Evolutionary conservation across 1,140 invertebrate genomes (phyloP).

Genomic region (Pseudomyrmex flavicornis): DNA sequence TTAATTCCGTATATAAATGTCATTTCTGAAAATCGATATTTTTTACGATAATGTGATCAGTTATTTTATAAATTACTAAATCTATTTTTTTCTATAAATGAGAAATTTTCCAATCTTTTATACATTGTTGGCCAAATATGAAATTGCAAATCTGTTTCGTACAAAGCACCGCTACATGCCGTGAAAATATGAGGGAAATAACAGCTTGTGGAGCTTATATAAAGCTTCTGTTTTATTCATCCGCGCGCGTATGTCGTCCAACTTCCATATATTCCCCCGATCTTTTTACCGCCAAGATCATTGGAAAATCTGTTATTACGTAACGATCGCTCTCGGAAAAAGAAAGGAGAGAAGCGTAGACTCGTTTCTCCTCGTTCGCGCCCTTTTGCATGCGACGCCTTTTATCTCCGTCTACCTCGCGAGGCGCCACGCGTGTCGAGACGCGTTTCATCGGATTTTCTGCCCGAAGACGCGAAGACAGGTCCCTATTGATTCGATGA

Average conservation of each 20-base stretch:
- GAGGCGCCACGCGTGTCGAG: slow-evolving; percentile 79
- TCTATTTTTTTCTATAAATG: background rate
- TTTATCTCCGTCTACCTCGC: slow-evolving; percentile 66
- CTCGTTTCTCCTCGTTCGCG: slow-evolving; percentile 16
- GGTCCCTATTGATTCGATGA: slow-evolving; percentile 76
- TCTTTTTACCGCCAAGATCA: slow-evolving; percentile 45
- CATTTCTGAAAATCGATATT: background rate
- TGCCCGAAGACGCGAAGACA: slow-evolving; percentile 79
- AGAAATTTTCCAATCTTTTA: background rate
- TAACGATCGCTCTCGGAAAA: slow-evolving; percentile 27
- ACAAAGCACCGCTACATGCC: background rate
- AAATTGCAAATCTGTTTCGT: background rate
- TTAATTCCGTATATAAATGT: too few species aligned
- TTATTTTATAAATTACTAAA: background rate
- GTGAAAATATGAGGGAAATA: slow-evolving; percentile 24
- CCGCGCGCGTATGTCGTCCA: slow-evolving; percentile 13
- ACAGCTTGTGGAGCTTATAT: slow-evolving; percentile 19
- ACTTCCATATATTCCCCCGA: slow-evolving; percentile 48
- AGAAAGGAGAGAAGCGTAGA: background rate
- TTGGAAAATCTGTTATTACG: slow-evolving; percentile 59
- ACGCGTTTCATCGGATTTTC: slow-evolving; percentile 82
- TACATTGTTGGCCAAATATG: background rate
- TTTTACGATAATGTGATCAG: background rate
- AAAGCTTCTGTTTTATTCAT: slow-evolving; percentile 53
- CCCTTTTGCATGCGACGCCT: slow-evolving; percentile 45